Conservation (phyloP, 2,797 vertebrate genomes). For the Sebastes iracundus region DNA sequence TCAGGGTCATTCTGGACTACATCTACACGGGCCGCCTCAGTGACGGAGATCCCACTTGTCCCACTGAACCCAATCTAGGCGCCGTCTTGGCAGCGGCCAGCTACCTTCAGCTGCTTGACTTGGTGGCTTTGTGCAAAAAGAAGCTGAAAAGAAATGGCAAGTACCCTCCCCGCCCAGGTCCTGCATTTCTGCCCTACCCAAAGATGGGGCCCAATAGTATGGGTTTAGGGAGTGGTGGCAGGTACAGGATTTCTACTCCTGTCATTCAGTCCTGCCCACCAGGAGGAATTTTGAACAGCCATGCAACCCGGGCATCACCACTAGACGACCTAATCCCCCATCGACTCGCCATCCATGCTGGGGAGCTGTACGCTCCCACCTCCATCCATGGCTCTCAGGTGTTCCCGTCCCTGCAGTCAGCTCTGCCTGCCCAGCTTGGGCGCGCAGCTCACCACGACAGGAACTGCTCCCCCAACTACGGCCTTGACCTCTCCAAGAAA, state of each 20-base stretch:
- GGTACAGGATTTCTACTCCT: constrained; percentile 89
- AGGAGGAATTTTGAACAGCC: constrained; percentile 75
- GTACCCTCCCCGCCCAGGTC: constrained; percentile 87
- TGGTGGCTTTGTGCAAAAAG: constrained; percentile 98
- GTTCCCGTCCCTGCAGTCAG: constrained; percentile 81
- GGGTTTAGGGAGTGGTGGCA: constrained; percentile 82
- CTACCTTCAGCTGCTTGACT: constrained; percentile 97
- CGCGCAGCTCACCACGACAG: constrained; percentile 86
- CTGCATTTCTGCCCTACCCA: constrained; percentile 82
- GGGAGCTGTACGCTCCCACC: constrained; percentile 91
- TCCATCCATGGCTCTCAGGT: constrained; percentile 86
- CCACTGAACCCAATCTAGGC: constrained; percentile 91
- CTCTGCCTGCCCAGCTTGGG: constrained; percentile 80
- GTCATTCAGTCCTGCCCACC: constrained; percentile 95
- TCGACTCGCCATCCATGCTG: constrained; percentile 88
- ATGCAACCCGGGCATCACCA: constrained; percentile 80
- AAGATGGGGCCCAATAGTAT: constrained; percentile 82
- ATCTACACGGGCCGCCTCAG: constrained; percentile 97
- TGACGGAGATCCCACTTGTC: constrained; percentile 88
- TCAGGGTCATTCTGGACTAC: constrained; percentile 98
- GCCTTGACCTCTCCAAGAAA: constrained; percentile 97
- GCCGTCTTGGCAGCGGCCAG: constrained; percentile 96
- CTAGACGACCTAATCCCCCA: constrained; percentile 84
- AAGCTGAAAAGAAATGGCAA: constrained; percentile 94
- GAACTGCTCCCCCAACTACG: constrained; percentile 93